Base-by-base conservation (phyloP, 1,140 invertebrate species). In the Penaeus indicus region DNA sequence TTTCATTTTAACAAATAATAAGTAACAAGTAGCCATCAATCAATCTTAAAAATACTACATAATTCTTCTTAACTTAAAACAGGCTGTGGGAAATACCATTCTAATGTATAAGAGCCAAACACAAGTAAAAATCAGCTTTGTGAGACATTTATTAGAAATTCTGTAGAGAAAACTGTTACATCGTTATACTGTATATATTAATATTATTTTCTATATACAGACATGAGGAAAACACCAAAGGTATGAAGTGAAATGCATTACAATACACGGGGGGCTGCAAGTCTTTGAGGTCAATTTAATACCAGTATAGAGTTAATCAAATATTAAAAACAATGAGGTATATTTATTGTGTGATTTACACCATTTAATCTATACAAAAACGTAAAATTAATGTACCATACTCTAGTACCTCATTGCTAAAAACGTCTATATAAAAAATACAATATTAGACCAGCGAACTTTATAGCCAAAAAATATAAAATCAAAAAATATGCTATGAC, bases 101-200 rank as follows among this genome's bases (percentile, higher is more conserved):
- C 13, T 13, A 79, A 25, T 18, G 69, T n/a, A 19, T 38, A 62
- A 38, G 27, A 22, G 13, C 61, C 61, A 47, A 81, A 69, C 16
- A 32, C 67, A 84, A 13, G 21, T 21, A 62, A 19, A 38, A 13
- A 16, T 22, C 25, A 78, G 61, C 75, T 86, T 86, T 86, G 84
- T 86, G 54, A 86, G 84, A 86, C 84, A 86, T 86, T 86, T 86
- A 86, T 86, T 86, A 86, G 84, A 86, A 86, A 86, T 86, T 86
- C 84, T 79, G 84, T 86, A 86, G 72, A 86, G 84, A 86, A 86
- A 86, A 86, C 84, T 86, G 72, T 86, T 86, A 86, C 84, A 86
- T 86, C 72, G 82, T 84, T 84, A 84, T 86, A 86, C 84, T 86
- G 84, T 86, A 86, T 86, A 86, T 86, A 86, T 79, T 84, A 84